Conservation (phyloP, 2,888 invertebrate genomes). For the Serripes groenlandicus region DNA sequence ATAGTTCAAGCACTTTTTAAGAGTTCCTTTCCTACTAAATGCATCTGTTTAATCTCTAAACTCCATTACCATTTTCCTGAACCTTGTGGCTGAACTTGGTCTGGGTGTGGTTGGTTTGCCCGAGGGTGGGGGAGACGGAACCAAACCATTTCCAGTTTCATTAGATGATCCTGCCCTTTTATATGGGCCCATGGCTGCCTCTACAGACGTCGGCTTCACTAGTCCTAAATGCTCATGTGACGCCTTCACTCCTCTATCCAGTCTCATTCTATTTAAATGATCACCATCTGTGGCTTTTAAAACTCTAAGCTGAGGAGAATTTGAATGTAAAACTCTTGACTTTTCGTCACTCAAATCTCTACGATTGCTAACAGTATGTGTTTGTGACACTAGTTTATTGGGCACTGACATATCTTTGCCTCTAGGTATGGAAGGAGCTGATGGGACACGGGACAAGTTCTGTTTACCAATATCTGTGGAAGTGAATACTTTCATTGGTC, state of each 20-base stretch:
- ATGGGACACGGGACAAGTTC: neutral
- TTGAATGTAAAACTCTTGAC: neutral
- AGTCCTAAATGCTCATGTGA: slow-evolving; percentile 13
- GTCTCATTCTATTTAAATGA: neutral
- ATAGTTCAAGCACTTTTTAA: no score
- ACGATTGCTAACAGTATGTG: neutral
- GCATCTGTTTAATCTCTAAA: slow-evolving; percentile 59
- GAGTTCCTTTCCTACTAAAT: neutral
- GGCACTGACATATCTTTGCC: neutral
- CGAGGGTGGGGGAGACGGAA: slow-evolving; percentile 66
- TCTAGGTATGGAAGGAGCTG: slow-evolving; percentile 9
- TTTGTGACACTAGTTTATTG: slow-evolving; percentile 1
- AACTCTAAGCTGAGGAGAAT: neutral
- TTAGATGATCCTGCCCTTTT: neutral
- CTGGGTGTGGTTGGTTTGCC: slow-evolving; percentile 61
- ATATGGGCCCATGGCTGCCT: slow-evolving; percentile 8
- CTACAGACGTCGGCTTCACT: slow-evolving; percentile 4
- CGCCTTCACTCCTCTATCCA: neutral
- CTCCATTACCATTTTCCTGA: slow-evolving; percentile 79
- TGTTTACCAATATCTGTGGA: slow-evolving; percentile 18
- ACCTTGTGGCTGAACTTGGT: slow-evolving; percentile 77
- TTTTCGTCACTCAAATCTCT: slow-evolving; percentile 11
- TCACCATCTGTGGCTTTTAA: neutral
- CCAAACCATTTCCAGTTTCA: slow-evolving; percentile 39
- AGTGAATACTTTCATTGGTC: slow-evolving; percentile 69